Evolutionary conservation across 2,797 vertebrate species (phyloP), one percentile per base, ranked within the genome.

Genomic region (Girardinus metallicus): DNA sequence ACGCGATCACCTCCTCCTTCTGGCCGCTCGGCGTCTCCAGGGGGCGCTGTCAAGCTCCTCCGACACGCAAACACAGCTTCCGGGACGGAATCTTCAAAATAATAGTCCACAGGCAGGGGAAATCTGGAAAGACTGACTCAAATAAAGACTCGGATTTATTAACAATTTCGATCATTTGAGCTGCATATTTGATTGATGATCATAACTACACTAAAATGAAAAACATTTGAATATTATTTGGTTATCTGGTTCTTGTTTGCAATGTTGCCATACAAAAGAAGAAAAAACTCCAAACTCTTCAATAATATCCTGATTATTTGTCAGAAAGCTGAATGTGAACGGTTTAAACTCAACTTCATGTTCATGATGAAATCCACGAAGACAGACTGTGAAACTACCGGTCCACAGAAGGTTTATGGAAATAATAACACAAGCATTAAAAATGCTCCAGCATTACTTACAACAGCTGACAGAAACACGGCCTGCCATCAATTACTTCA

Each of bases 1-100:
- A 36, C 60, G 9, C 62, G 64, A 88, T 89, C 88, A 88, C 93
- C 92, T 91, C 94, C 94, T 94, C 91, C 89, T 66, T 39, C 62
- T 87, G 93, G 88, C 83, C 89, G 88, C 60, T 12, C 23, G 5
- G 29, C 36, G 72, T 36, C 60, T 11, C 11, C 9, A 26, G 43
- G 53, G 53, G 51, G 76, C 31, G 29, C 10, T 0, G 73, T 75
- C 44, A 90, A 80, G 70, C 0, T 12, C 0, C 1, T 0, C 0
- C 0, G 5, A 51, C 29, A 2, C 0, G 6, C 57, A n/a, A 0
- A 0, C 0, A 0, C 12, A 0, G 0, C 0, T 83, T 86, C 92
- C 84, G 76, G 47, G 1, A 0, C 0, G 0, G 16, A n/a, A 15
- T 83, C 62, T 90, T 88, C 86, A 88, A 79, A 85, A 21, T 46